Evolutionary conservation across 2,888 invertebrate species (phyloP), one percentile per base, ranked within the genome.

Genomic region (Lobophora halterata): DNA sequence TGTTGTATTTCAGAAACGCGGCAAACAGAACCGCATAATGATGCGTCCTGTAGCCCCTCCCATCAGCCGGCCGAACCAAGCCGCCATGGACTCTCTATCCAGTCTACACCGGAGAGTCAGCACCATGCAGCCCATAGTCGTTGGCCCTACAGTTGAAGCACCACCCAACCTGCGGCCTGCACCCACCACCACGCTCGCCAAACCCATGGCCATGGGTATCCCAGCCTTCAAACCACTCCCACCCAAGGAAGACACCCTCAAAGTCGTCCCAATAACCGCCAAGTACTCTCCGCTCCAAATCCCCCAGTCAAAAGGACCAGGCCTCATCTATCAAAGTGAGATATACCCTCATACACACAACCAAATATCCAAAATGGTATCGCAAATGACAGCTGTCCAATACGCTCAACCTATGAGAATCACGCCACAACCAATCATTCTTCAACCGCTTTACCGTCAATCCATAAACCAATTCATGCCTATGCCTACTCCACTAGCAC

Each of bases 181-280:
- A 2, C 73, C 77, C 7, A 54, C 74, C 1, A 50, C 77, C 5
- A 87, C 90, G 6, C 78, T 90, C 69, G 90, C 89, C 1, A 88
- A 89, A 31, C 89, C 89, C 0, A 68, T 89, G 55, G 86, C 88
- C 1, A 78, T 90, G 75, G 90, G 90, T 4, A 91, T 95, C 4
- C 95, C 95, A 16, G 92, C 94, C 0, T 95, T 95, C 76, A 93
- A 90, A 64, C 95, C 95, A 0, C 88, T 95, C 49, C 94, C 95
- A 23, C 90, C 92, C 2, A 87, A 87, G 62, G 85, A 87, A 48
- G 85, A 86, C 11, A 91, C 90, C 3, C 86, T 90, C 35, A 78
- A 86, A 62, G 88, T 89, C 12, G 67, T 88, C 25, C 90, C 89
- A 7, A 72, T 88, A 35, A 57, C 79, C 25, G 33, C 83, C 49